Base-by-base conservation (phyloP, 1,140 invertebrate genomes). In the Solenopsis invicta region DNA sequence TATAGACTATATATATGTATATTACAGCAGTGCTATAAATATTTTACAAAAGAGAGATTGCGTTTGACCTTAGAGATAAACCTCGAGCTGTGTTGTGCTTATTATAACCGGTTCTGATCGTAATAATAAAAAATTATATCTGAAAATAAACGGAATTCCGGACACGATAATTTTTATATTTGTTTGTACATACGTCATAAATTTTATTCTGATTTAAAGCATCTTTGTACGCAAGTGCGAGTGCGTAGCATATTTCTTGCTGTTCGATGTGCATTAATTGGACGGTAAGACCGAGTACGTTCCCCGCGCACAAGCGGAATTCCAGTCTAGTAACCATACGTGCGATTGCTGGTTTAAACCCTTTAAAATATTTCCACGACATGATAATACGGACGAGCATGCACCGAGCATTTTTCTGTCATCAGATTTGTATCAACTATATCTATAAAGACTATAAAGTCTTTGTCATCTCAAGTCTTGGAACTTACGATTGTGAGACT, bases 321-420 rank as follows among this genome's bases (percentile, higher is more conserved):
- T 93, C 90, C 92, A 92, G 92, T 93, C 92, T 93, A 93, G 92
- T 93, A 93, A 92, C 61, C 91, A 90, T 90, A 89, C 89, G 75
- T 41, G 56, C 41, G 80, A 89, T 90, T 81, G 88, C 34, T 50
- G 89, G 86, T 87, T 80, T 76, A 66, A 69, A 78, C 71, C 64
- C 81, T 88, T 89, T 78, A 87, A 84, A 90, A 87, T 76, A 71
- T 90, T 90, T 78, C 80, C 88, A 84, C 78, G 41, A 24, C 18
- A 50, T 34, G 45, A 48, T 78, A 78, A 78, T 78, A 50, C 41
- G 29, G 10, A 5, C 59, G 12, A 18, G 24, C 24, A 21, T 50
- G 29, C 18, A 16, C 4, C 24, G 16, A 45, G 8, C 16, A 66
- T 66, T 34, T 61, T 13, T 78, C 41, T 29, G 12, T 16, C 18